Conservation (phyloP, 2,797 vertebrate species). For the Lemur catta region DNA sequence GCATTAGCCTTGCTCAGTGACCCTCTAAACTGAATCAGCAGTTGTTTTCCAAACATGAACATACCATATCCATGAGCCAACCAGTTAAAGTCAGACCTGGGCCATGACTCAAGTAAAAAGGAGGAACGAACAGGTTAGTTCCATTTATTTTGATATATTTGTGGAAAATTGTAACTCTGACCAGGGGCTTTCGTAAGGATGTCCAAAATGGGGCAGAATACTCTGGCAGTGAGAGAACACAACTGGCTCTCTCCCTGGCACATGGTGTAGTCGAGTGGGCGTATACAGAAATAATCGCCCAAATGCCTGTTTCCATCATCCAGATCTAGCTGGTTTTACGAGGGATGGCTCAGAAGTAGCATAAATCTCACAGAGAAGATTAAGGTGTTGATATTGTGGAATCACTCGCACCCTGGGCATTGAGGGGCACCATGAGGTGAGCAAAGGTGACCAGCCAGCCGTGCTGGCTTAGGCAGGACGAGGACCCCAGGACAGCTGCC, state of each 20-base stretch:
- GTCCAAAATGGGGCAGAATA: background rate
- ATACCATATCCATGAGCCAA: background rate
- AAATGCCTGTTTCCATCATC: background rate
- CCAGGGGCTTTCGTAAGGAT: background rate
- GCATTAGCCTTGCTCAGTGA: background rate
- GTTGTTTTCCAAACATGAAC: background rate
- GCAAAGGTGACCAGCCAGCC: background rate
- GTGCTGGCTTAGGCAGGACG: background rate
- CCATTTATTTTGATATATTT: background rate
- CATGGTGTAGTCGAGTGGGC: background rate
- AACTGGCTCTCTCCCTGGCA: background rate
- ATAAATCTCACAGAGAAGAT: background rate
- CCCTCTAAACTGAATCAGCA: background rate
- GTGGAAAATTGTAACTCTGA: background rate
- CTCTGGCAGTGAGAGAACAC: background rate
- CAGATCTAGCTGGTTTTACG: background rate
- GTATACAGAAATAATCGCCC: too few relatives aligned
- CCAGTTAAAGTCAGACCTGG: background rate
- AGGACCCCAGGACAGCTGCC: too few relatives aligned
- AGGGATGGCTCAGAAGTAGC: background rate
- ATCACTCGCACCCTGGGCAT: background rate
- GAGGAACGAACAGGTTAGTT: background rate
- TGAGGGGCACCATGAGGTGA: background rate
- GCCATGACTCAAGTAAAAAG: background rate
- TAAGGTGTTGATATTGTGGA: background rate